Conservation (phyloP, 2,797 vertebrate species). For the Podarcis lilfordi region DNA sequence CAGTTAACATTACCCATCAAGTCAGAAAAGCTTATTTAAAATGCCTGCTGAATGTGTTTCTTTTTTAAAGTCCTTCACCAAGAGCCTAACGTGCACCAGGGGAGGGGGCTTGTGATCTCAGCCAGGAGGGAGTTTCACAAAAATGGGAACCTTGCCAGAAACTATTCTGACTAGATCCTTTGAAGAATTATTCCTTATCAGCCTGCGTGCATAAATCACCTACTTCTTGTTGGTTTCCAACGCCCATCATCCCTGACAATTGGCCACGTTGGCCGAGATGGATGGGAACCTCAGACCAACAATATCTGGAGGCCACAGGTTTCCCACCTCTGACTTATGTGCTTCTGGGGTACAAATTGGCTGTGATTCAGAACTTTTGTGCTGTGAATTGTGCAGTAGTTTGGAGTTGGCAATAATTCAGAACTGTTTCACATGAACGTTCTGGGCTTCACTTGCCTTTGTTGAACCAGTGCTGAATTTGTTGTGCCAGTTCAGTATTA, state of each 20-base stretch:
- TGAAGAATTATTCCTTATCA: background rate
- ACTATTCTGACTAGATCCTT: background rate
- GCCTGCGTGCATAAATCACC: background rate
- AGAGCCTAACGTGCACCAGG: too few species aligned
- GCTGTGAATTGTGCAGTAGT: background rate
- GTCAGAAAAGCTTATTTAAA: too few species aligned
- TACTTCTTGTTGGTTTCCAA: background rate
- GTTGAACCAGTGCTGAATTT: background rate
- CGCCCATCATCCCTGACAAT: background rate
- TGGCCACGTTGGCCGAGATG: background rate
- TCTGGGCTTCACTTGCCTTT: slow-evolving; percentile 6
- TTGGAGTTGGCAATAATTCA: slow-evolving; percentile 17
- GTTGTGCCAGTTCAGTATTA: slow-evolving; percentile 5
- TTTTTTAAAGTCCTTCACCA: too few species aligned
- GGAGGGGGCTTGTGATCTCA: too few species aligned
- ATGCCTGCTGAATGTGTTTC: too few species aligned
- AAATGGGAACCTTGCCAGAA: too few species aligned
- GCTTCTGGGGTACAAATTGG: background rate
- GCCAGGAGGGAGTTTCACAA: too few species aligned
- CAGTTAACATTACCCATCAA: too few species aligned
- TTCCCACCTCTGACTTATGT: background rate
- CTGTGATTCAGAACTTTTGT: background rate
- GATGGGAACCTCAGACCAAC: background rate
- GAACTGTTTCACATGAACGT: background rate
- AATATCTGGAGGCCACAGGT: background rate